Conservation (phyloP, 2,113 vertebrate species). For the Elephantulus edwardii region DNA sequence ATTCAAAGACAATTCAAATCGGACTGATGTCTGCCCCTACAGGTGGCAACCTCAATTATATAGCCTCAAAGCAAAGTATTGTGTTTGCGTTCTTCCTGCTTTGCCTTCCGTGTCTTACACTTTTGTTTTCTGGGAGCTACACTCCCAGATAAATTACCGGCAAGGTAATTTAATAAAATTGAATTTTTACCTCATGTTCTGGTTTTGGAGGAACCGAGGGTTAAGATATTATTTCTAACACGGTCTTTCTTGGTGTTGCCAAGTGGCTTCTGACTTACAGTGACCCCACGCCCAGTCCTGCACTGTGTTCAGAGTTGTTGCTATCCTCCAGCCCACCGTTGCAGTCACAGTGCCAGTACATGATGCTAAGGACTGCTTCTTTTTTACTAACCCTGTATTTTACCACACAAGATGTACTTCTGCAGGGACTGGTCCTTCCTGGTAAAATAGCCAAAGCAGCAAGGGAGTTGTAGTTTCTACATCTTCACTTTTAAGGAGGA, state of each 20-base stretch:
- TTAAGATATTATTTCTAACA: background rate
- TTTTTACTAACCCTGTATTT: background rate
- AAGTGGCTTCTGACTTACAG: background rate
- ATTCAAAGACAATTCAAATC: too few species aligned
- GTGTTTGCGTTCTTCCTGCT: background rate
- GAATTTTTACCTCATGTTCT: background rate
- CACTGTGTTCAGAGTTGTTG: background rate
- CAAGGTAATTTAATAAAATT: too few species aligned
- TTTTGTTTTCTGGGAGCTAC: background rate
- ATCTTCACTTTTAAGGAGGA: background rate
- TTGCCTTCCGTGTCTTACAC: background rate
- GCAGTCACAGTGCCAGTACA: background rate
- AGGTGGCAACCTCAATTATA: background rate
- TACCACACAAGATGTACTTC: background rate
- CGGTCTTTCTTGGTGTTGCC: background rate
- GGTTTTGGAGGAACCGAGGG: background rate
- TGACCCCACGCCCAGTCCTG: background rate
- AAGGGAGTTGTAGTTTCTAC: background rate
- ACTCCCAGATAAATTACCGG: background rate
- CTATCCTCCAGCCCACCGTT: background rate
- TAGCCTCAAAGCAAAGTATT: background rate
- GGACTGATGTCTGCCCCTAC: too few species aligned
- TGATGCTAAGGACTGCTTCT: background rate
- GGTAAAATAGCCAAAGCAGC: background rate
- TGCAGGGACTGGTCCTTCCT: background rate